These are phyloP conservation scores for Oreochromis niloticus DNA, from an alignment of 2,113 vertebrate species.

Conservation along the genomic window DNA sequence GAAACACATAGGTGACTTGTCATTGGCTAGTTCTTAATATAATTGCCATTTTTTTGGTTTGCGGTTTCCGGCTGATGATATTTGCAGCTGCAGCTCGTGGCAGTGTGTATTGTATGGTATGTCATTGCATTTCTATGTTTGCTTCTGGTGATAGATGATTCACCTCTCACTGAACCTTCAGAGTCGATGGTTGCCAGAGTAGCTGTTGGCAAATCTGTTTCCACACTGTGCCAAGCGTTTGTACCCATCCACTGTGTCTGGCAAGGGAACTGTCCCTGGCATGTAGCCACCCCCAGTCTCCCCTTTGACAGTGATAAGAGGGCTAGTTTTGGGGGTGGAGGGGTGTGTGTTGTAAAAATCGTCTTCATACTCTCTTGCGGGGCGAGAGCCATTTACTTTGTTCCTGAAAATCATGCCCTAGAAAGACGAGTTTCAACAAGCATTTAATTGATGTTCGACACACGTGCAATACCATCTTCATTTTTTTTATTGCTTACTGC, in stretches of 20 bases:
- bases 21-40: background rate
- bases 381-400: background rate
- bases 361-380: slow-evolving; percentile 9
- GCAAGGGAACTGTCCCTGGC: slow-evolving; percentile 48
- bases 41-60: background rate
- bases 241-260: slow-evolving; percentile 57
- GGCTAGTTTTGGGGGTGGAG: background rate
- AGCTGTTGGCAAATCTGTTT: slow-evolving; percentile 54
- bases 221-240: slow-evolving; percentile 58
- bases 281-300: slow-evolving; percentile 4
- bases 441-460: background rate
- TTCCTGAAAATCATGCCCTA: slow-evolving; percentile 12
- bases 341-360: background rate
- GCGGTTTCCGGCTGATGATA: background rate
- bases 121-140: slow-evolving; percentile 7
- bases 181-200: slow-evolving; percentile 47
- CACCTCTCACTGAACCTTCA: slow-evolving; percentile 71
- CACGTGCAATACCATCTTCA: background rate
- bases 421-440: background rate
- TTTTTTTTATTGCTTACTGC: background rate
- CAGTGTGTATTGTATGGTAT: background rate
- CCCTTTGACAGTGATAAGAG: slow-evolving; percentile 34
- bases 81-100: background rate
- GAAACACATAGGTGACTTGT: background rate
- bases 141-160: slow-evolving; percentile 49